These are phyloP conservation scores for Vanacampus margaritifer DNA, from an alignment of 2,113 vertebrate species.

Conservation along the genomic window DNA sequence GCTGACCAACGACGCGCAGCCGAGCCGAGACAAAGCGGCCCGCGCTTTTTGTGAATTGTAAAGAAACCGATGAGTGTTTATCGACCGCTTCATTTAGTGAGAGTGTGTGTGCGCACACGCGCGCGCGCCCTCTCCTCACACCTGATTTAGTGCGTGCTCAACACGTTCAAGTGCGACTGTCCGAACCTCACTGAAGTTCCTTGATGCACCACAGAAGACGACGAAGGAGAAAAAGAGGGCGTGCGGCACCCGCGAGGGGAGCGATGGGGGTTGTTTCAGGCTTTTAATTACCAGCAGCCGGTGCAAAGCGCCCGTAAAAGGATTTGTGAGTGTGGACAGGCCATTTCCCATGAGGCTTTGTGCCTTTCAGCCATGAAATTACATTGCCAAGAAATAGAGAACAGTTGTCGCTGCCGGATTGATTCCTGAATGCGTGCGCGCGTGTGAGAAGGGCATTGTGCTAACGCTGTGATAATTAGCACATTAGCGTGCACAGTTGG, in stretches of 20 bases:
- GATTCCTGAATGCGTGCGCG: conserved; percentile 11
- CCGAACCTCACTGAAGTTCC: conserved; percentile 2
- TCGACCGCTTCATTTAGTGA: conserved; percentile 43
- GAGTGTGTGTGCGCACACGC: background rate
- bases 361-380: conserved; percentile 68
- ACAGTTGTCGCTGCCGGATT: conserved; percentile 15
- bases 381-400: conserved; percentile 39
- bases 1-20: conserved; percentile 39
- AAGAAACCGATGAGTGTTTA: conserved; percentile 40
- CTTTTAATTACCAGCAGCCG: conserved; percentile 40
- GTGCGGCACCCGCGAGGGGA: background rate
- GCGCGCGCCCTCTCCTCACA: conserved; percentile 3
- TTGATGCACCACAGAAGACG: conserved; percentile 16
- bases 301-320: conserved; percentile 38
- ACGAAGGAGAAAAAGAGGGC: background rate
- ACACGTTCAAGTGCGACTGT: conserved; percentile 13
- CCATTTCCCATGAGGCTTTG: conserved; percentile 29
- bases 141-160: conserved; percentile 43
- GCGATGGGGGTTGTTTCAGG: background rate
- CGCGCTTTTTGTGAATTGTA: conserved; percentile 11
- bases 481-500: conserved; percentile 29
- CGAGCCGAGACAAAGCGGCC: background rate
- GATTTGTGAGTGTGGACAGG: conserved; percentile 24
- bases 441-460: background rate
- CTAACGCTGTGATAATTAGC: conserved; percentile 37